These are phyloP conservation scores for Diceros bicornis DNA, from an alignment of 2,797 vertebrate genomes.

Conservation along the genomic window DNA sequence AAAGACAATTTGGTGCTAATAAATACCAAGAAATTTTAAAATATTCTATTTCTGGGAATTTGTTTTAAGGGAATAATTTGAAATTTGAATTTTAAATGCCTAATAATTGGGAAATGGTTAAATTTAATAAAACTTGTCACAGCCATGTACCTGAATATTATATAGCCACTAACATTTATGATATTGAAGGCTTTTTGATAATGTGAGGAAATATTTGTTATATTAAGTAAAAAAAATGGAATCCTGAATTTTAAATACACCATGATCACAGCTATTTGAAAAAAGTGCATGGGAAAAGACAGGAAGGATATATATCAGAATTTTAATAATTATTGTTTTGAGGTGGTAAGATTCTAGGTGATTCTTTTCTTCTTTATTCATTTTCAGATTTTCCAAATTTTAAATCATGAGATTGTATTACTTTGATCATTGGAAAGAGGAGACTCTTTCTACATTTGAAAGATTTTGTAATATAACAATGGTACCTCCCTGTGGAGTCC, in stretches of 20 bases:
- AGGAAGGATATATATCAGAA: not conserved
- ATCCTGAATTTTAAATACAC: constrained; percentile 39
- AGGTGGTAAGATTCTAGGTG: not conserved
- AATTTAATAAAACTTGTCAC: not conserved
- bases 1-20: constrained; percentile 5
- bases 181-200: constrained; percentile 37
- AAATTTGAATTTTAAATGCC: constrained; percentile 19
- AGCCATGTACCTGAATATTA: not conserved
- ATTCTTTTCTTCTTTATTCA: not conserved
- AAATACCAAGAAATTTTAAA: constrained; percentile 6
- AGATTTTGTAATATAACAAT: not conserved
- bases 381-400: constrained; percentile 54
- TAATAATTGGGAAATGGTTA: not conserved
- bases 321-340: not conserved
- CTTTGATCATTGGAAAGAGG: not conserved
- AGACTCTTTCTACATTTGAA: not conserved
- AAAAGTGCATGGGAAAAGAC: not conserved
- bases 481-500: not conserved
- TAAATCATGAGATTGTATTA: not conserved
- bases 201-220: constrained; percentile 21
- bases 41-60: constrained; percentile 21
- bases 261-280: not conserved
- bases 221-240: not conserved
- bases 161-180: not conserved
- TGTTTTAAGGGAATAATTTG: constrained; percentile 48